phyloP scores from a whole-genome alignment of 2,113 vertebrate species.

The Thunnus maccoyii region DNA sequence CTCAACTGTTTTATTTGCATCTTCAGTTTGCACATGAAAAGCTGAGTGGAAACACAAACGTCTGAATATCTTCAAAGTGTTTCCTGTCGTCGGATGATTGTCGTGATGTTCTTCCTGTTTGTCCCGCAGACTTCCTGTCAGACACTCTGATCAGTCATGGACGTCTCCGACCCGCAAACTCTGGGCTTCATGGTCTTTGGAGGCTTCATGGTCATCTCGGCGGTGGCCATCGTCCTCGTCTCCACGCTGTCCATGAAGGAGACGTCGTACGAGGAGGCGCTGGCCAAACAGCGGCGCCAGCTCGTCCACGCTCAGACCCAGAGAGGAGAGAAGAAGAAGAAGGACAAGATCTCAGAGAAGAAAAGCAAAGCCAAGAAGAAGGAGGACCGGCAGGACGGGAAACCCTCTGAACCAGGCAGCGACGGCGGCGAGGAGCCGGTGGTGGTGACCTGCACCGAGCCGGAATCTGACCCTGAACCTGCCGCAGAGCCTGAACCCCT shows the following conservation, averaged over 20 bases:
- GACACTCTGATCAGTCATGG: conserved; percentile 17
- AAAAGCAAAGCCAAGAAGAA: conserved; percentile 43
- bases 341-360: conserved; percentile 32
- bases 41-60: too few relatives aligned
- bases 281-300: conserved; percentile 12
- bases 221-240: conserved; percentile 30
- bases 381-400: conserved; percentile 12
- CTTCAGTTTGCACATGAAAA: too few relatives aligned
- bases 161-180: conserved; percentile 23
- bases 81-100: too few relatives aligned
- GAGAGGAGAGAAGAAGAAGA: conserved; percentile 43
- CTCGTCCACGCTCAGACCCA: background rate
- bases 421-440: background rate
- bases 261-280: conserved; percentile 41
- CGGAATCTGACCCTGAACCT: conserved; percentile 26
- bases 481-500: background rate
- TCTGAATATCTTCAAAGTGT: too few relatives aligned
- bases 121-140: too few relatives aligned
- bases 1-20: too few relatives aligned
- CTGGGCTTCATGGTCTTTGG: conserved; percentile 42
- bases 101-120: too few relatives aligned
- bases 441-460: background rate
- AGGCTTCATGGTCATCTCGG: conserved; percentile 43
- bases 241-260: conserved; percentile 49
- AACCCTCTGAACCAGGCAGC: background rate